Conservation (phyloP, 2,888 invertebrate genomes). For the Eristalis intricaria region DNA sequence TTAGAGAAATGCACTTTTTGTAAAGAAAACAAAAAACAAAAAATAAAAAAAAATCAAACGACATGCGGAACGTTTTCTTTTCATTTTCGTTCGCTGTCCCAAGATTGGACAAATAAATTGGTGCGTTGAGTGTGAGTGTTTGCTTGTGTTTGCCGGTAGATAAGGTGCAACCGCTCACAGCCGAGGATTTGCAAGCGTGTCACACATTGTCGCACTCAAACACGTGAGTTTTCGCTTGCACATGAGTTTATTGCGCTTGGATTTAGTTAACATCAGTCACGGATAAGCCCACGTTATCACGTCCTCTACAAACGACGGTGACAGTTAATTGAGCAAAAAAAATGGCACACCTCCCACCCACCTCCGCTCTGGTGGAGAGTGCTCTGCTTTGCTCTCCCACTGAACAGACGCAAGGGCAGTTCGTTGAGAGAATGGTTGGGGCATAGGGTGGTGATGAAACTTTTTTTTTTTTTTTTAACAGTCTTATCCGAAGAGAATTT, state of each 20-base stretch:
- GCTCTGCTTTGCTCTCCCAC: background rate
- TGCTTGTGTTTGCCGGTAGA: background rate
- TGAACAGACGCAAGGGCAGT: background rate
- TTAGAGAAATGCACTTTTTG: constrained; percentile 67
- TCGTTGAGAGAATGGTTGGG: too few relatives aligned
- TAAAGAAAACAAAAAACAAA: constrained; percentile 18
- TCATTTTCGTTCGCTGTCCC: background rate
- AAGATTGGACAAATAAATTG: background rate
- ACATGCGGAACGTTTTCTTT: background rate
- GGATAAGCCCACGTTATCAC: background rate
- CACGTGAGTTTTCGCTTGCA: background rate
- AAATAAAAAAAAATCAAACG: background rate
- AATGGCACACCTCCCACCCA: background rate
- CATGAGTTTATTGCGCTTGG: background rate
- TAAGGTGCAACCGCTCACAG: constrained; percentile 10
- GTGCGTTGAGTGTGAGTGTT: background rate
- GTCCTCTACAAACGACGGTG: background rate
- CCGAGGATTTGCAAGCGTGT: background rate
- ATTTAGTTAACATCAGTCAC: background rate
- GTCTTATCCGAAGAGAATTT: too few relatives aligned
- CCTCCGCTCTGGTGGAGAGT: background rate
- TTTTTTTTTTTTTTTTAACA: too few relatives aligned
- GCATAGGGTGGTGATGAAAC: too few relatives aligned
- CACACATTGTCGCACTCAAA: background rate
- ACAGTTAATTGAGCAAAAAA: background rate